Evolutionary conservation across 2,113 vertebrate genomes (phyloP), one percentile per base, ranked within the genome.

Genomic region (Acrocephalus arundinaceus): DNA sequence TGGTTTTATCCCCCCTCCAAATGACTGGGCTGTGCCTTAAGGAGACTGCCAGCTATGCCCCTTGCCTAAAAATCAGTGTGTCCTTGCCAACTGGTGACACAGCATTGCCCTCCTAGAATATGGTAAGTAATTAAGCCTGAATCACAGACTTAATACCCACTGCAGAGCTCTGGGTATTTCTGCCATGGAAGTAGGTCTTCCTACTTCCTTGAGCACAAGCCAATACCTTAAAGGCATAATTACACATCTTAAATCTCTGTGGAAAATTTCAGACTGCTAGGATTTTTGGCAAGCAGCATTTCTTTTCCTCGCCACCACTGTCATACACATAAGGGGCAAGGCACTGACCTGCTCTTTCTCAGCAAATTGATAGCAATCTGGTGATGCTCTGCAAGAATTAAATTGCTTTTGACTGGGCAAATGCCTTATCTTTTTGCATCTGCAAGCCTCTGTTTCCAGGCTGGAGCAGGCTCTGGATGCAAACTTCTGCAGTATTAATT

Each of bases 1-100:
- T 95, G 90, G 80, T 88, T 96, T 94, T 86, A 90, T 70, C 51
- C 28, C 28, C 20, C 74, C 67, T 88, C 63, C 77, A 88, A 57
- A 77, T 80, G 78, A 90, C 51, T n/a, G 20, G 48, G 33, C 24
- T 77, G 28, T 88, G 54, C 66, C 76, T 93, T 74, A 70, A 93
- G 85, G 55, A 93, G 55, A 67, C 35, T 72, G 71, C 58, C 74
- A 93, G 9, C 68, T 49, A 23, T 16, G 52, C 81, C 75, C 35
- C 52, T 41, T 89, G 30, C 52, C 22, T 57, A 90, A 81, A 87
- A 86, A 45, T 31, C 9, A 55, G 27, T 21, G 35, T 4, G 19
- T 35, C 72, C 49, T 81, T 93, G 48, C 75, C 90, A 74, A 17
- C 74, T 2, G 3, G 79, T 88, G 83, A 91, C 68, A 70, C 37